phyloP scores from a whole-genome alignment of 2,113 vertebrate species.

The Lamprologus tigripictilis region DNA sequence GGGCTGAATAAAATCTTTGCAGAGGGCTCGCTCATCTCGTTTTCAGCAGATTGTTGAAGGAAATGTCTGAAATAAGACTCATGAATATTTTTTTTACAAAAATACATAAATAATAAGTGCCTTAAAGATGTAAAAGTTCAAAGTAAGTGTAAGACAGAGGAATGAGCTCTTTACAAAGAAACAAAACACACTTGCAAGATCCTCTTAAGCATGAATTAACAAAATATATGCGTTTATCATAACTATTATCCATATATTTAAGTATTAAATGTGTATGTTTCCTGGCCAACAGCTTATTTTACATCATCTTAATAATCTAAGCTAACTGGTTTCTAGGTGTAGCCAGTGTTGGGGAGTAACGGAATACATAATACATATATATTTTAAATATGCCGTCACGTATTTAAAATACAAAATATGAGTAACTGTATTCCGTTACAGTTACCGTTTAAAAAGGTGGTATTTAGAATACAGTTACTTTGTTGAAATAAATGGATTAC shows the following conservation, averaged over 20 bases:
- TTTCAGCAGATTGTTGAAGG: constrained; percentile 15
- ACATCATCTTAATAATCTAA: neutral
- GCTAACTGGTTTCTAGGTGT: neutral
- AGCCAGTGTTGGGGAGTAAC: neutral
- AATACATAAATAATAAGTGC: neutral
- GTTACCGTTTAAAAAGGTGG: too few relatives aligned
- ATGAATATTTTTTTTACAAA: neutral
- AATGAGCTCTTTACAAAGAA: neutral
- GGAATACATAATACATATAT: too few relatives aligned
- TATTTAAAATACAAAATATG: too few relatives aligned
- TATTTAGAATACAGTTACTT: too few relatives aligned
- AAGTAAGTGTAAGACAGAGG: neutral
- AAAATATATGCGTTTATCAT: fast-evolving
- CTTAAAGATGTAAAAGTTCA: neutral
- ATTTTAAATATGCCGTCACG: fast-evolving
- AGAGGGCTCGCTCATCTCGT: constrained; percentile 18
- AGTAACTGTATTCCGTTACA: too few relatives aligned
- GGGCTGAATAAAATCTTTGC: constrained; percentile 11
- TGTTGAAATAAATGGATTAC: too few relatives aligned
- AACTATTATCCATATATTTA: neutral
- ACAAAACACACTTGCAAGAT: neutral
- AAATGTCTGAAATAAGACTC: neutral
- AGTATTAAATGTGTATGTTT: neutral
- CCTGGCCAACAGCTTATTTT: neutral
- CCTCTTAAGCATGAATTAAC: neutral